Percentiles rank a stretch among this genome's conserved stretches.
Conservation (phyloP, 2,888 invertebrate genomes). For the Drosophila affinis region DNA sequence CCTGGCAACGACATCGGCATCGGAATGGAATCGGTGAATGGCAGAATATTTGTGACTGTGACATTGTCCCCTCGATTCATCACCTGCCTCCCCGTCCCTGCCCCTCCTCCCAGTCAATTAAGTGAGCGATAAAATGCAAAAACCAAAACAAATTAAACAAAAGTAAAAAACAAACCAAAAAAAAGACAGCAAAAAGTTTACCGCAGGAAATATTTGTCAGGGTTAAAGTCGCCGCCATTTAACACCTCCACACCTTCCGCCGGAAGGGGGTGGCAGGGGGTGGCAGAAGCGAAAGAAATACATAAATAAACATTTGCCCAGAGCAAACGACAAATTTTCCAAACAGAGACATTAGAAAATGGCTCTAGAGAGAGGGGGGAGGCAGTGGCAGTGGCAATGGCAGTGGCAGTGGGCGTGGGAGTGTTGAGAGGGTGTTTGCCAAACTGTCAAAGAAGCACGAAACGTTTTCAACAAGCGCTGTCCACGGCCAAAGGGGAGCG, state of each 20-base stretch:
- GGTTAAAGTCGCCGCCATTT: constrained; percentile 17
- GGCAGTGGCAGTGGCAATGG: not conserved
- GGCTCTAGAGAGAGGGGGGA: not conserved
- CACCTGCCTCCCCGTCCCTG: constrained; percentile 14
- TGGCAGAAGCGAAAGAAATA: constrained; percentile 19
- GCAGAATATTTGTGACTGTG: constrained; percentile 53
- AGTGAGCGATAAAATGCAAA: constrained; percentile 56
- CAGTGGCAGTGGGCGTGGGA: not conserved
- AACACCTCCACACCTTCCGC: constrained; percentile 23
- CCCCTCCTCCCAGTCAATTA: constrained; percentile 46
- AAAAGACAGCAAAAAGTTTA: constrained; percentile 7
- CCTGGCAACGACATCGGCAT: constrained; percentile 1
- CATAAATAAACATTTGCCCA: constrained; percentile 55
- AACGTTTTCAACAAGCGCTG: constrained; percentile 29
- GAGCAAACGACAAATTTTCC: constrained; percentile 49
- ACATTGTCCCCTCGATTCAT: constrained; percentile 38
- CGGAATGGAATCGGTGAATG: constrained; percentile 50
- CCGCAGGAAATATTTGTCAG: constrained; percentile 25
- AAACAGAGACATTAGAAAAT: constrained; percentile 25
- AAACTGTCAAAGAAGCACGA: constrained; percentile 40
- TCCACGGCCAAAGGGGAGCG: constrained; percentile 7
- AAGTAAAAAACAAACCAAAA: constrained; percentile 3
- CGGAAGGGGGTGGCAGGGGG: not conserved
- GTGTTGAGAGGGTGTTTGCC: not conserved
- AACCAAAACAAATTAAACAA: constrained; percentile 52